These are phyloP conservation scores for Bombus sylvicola DNA, from an alignment of 1,140 invertebrate genomes.

Conservation along the genomic window DNA sequence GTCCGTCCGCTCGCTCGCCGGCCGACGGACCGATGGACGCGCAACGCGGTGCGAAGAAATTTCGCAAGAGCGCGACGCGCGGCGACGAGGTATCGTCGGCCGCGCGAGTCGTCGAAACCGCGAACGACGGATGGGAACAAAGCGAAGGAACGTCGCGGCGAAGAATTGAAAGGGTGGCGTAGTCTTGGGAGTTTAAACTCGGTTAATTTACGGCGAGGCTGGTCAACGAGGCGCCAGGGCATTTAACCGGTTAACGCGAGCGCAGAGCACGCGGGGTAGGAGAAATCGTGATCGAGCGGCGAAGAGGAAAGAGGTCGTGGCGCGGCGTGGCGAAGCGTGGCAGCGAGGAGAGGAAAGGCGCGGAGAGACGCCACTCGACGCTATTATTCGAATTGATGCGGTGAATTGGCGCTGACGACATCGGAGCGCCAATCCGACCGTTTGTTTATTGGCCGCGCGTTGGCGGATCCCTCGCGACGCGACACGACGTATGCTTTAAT, in stretches of 20 bases:
- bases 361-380: conserved; percentile 71
- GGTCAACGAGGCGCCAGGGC: conserved; percentile 80
- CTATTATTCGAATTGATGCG: conserved; percentile 78
- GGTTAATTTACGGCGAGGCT: conserved; percentile 78
- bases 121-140: too few species aligned
- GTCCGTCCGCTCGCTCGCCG: not conserved
- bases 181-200: conserved; percentile 71
- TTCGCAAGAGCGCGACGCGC: fast-evolving
- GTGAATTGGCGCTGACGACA: conserved; percentile 77
- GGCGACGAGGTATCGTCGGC: too few species aligned
- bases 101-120: too few species aligned
- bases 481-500: conserved; percentile 65
- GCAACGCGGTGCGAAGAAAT: not conserved
- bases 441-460: conserved; percentile 76
- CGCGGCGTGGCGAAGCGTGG: conserved; percentile 23
- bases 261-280: conserved; percentile 52
- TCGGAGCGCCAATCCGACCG: conserved; percentile 73
- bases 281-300: conserved; percentile 49
- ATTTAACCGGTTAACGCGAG: conserved; percentile 77
- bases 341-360: conserved; percentile 41
- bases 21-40: not conserved
- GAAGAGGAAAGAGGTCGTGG: conserved; percentile 39
- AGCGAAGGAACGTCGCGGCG: too few species aligned
- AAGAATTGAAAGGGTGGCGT: too few species aligned
- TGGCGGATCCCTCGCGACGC: conserved; percentile 74